phyloP scores from a whole-genome alignment of 2,113 vertebrate genomes.

The Cochlearius cochlearius region DNA sequence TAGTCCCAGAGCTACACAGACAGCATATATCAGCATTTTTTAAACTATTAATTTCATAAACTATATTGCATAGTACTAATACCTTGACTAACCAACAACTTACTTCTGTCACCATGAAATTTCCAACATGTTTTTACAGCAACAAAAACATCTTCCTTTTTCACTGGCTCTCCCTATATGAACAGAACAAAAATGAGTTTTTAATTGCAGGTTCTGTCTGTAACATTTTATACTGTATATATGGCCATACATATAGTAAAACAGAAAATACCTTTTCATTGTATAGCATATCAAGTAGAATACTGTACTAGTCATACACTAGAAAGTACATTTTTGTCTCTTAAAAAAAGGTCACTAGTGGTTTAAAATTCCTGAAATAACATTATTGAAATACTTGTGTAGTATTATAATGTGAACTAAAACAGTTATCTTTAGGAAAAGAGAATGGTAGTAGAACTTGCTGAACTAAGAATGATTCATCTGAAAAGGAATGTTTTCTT shows the following conservation, averaged over 20 bases:
- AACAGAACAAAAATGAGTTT: conserved; percentile 1
- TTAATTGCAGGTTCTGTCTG: neutral
- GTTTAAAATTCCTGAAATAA: neutral
- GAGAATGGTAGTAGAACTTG: neutral
- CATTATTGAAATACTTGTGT: neutral
- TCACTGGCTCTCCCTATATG: conserved; percentile 84
- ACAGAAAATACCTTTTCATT: neutral
- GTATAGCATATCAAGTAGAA: neutral
- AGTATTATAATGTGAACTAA: neutral
- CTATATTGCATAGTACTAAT: neutral
- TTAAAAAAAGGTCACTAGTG: neutral
- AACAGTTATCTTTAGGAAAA: neutral
- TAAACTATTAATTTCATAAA: neutral
- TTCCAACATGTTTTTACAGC: conserved; percentile 96
- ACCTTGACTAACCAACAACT: conserved; percentile 59
- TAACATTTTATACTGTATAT: neutral
- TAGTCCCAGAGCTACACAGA: neutral
- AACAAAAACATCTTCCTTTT: conserved; percentile 87
- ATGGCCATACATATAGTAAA: neutral
- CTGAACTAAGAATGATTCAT: neutral
- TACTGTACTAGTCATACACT: neutral
- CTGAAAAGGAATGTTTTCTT: neutral
- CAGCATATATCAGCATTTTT: neutral
- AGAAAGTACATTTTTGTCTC: neutral
- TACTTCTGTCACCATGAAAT: conserved; percentile 94